phyloP scores from a whole-genome alignment of 2,113 vertebrate species.

The Redunca redunca region DNA sequence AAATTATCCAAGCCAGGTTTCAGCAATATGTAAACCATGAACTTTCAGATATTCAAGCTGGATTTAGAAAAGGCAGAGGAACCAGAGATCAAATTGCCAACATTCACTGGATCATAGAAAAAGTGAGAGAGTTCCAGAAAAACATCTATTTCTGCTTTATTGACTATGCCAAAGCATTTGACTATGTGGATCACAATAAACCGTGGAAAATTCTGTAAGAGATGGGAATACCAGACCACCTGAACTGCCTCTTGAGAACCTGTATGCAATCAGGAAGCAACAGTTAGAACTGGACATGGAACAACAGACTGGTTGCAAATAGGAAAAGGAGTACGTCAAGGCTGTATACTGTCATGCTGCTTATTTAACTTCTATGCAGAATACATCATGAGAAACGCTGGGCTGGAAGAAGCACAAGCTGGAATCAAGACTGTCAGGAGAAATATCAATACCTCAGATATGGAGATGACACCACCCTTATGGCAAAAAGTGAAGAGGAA shows the following conservation, averaged over 20 bases:
- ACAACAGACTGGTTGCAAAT: background rate
- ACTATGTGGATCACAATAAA: background rate
- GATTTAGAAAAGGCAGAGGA: background rate
- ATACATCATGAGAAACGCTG: background rate
- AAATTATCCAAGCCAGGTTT: background rate
- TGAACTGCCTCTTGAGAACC: background rate
- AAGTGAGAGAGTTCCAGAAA: background rate
- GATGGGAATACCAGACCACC: background rate
- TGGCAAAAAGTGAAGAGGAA: background rate
- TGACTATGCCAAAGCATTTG: background rate
- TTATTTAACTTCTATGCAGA: background rate
- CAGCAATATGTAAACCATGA: background rate
- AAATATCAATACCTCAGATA: background rate
- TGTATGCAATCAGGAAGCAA: background rate
- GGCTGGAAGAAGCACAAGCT: background rate
- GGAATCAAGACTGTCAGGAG: background rate
- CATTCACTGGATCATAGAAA: accelerated
- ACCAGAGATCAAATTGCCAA: background rate
- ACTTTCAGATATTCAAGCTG: background rate
- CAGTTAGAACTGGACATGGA: background rate
- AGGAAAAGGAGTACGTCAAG: background rate
- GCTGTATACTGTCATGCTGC: background rate
- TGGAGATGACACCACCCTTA: background rate
- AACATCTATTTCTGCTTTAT: background rate
- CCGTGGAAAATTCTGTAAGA: background rate